Evolutionary conservation across 2,888 invertebrate genomes (phyloP).

Genomic region (Dorcus hopei): DNA sequence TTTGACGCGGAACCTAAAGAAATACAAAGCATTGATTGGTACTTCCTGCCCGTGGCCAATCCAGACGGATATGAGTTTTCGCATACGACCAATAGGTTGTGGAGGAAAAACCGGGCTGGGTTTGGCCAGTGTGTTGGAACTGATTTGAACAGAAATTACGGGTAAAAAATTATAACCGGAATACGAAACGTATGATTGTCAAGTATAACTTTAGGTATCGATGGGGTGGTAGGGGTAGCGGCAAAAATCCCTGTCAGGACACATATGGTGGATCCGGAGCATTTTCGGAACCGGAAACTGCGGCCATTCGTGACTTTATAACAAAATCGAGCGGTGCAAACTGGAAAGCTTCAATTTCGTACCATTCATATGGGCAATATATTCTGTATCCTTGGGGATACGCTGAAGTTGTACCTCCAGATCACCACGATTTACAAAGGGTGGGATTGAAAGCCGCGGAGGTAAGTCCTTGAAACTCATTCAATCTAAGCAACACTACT

Average conservation of each 20-base stretch:
- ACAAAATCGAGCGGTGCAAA: conserved; percentile 47
- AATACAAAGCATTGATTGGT: conserved; percentile 79
- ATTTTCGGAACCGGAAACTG: conserved; percentile 86
- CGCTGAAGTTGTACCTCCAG: conserved; percentile 66
- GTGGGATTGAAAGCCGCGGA: conserved; percentile 69
- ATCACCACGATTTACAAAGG: conserved; percentile 64
- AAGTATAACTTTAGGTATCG: conserved; percentile 56
- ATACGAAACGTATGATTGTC: conserved; percentile 41
- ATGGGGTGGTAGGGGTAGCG: conserved; percentile 85
- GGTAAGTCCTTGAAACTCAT: conserved; percentile 45
- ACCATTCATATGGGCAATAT: conserved; percentile 85
- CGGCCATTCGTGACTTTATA: conserved; percentile 59
- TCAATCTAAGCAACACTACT: not conserved
- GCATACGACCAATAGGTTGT: conserved; percentile 75
- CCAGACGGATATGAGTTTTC: conserved; percentile 89
- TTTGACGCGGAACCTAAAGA: conserved; percentile 61
- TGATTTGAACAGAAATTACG: conserved; percentile 85
- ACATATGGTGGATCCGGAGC: conserved; percentile 74
- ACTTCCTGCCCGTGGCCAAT: conserved; percentile 71
- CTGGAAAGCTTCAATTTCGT: conserved; percentile 71
- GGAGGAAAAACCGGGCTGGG: conserved; percentile 73
- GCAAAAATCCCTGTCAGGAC: conserved; percentile 77
- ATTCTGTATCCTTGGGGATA: conserved; percentile 87
- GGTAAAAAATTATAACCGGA: conserved; percentile 41
- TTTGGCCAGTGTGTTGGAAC: conserved; percentile 68